Percentiles rank a stretch among this genome's conserved stretches.
These are phyloP conservation scores for Crenichthys baileyi DNA, from an alignment of 2,797 vertebrate genomes.

Conservation along the genomic window DNA sequence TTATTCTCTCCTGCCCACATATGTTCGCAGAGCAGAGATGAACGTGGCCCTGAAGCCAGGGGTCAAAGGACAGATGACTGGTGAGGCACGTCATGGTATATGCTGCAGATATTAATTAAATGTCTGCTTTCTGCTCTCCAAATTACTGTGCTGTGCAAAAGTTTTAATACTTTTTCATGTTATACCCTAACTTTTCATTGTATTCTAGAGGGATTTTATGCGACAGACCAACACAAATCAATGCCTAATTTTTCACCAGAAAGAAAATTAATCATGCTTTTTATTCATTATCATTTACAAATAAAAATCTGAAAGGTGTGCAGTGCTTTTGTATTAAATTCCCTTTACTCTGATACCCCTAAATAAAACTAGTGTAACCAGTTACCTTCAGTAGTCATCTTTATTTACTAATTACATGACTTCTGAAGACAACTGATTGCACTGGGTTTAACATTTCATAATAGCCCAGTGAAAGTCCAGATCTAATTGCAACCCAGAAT, in stretches of 20 bases:
- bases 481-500: not conserved
- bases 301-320: too few species aligned
- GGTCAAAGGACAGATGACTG: constrained; percentile 61
- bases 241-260: too few species aligned
- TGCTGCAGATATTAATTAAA: not conserved
- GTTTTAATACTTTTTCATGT: not conserved
- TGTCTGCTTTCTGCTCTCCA: not conserved
- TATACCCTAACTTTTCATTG: not conserved
- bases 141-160: not conserved
- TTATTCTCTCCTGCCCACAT: constrained; percentile 46
- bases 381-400: not conserved
- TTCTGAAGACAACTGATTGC: not conserved
- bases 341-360: not conserved
- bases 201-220: not conserved
- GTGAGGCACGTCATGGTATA: constrained; percentile 9
- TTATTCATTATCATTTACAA: too few species aligned
- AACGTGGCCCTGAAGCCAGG: constrained; percentile 47
- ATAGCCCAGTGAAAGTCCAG: not conserved
- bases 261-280: too few species aligned
- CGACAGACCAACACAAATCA: too few species aligned
- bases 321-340: too few species aligned
- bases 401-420: not conserved
- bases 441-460: not conserved
- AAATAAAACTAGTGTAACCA: not conserved
- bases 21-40: constrained; percentile 42